These are phyloP conservation scores for Picathartes gymnocephalus DNA, from an alignment of 2,113 vertebrate species.

Conservation along the genomic window DNA sequence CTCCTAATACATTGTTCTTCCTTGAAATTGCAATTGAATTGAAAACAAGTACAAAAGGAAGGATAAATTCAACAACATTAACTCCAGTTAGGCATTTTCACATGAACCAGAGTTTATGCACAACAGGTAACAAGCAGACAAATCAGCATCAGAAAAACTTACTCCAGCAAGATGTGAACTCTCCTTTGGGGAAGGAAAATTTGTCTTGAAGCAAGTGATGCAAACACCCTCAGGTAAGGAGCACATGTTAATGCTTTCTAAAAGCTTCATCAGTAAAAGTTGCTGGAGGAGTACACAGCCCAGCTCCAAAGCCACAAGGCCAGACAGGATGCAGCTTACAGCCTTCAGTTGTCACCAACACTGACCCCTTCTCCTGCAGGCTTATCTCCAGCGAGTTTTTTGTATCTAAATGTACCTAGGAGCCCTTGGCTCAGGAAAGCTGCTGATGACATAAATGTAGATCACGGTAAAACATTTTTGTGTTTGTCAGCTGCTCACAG, in stretches of 20 bases:
- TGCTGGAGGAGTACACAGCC: not conserved
- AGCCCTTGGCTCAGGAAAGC: not conserved
- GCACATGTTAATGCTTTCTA: not conserved
- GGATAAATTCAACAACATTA: constrained; percentile 25
- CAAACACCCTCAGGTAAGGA: not conserved
- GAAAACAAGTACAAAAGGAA: not conserved
- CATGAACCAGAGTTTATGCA: not conserved
- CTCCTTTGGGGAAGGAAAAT: not conserved
- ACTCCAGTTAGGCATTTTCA: constrained; percentile 12
- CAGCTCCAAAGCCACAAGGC: not conserved
- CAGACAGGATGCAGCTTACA: not conserved
- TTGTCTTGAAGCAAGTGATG: not conserved
- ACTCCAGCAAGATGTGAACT: not conserved
- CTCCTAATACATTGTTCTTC: not conserved
- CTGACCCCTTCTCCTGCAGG: not conserved
- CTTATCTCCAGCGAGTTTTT: not conserved
- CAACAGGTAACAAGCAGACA: not conserved
- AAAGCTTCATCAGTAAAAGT: not conserved
- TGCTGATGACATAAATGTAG: not conserved
- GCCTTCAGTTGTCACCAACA: not conserved
- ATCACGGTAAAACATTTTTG: not conserved
- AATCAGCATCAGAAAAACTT: not conserved
- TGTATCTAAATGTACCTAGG: not conserved
- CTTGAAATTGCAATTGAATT: not conserved
- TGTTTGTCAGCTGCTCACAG: not conserved